Evolutionary conservation across 2,888 invertebrate genomes (phyloP).

Genomic region (Diarsia rubi): DNA sequence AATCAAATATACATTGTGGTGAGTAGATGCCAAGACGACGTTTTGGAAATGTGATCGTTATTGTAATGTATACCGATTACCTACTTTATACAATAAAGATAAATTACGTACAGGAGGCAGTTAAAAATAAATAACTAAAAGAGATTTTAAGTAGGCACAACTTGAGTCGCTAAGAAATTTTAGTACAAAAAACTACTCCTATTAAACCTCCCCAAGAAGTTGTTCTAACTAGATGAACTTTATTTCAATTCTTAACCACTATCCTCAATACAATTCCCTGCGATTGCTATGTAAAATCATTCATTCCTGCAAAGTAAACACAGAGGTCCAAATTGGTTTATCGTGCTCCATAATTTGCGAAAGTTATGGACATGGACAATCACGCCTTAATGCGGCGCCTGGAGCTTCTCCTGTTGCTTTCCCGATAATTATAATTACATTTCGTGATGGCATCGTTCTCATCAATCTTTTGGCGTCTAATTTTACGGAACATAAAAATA

Average conservation of each 20-base stretch:
- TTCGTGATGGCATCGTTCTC: slow-evolving; percentile 44
- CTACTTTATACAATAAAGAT: slow-evolving; percentile 12
- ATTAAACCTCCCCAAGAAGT: neutral
- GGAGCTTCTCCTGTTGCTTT: slow-evolving; percentile 49
- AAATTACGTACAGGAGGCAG: neutral
- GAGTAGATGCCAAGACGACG: slow-evolving; percentile 22
- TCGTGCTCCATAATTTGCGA: slow-evolving; percentile 62
- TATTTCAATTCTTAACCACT: slow-evolving; percentile 14
- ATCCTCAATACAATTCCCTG: slow-evolving; percentile 31
- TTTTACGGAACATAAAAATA: slow-evolving; percentile 24
- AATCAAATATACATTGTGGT: slow-evolving; percentile 55
- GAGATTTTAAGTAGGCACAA: slow-evolving; percentile 1
- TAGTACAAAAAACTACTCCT: neutral
- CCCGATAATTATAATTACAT: slow-evolving; percentile 55
- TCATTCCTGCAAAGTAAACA: slow-evolving; percentile 48
- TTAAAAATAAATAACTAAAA: neutral
- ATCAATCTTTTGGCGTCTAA: slow-evolving; percentile 37
- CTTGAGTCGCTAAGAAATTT: neutral
- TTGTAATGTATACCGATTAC: slow-evolving; percentile 15
- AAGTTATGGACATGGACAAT: slow-evolving; percentile 56
- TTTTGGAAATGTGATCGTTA: slow-evolving; percentile 16
- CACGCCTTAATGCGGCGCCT: slow-evolving; percentile 52
- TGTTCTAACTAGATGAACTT: neutral
- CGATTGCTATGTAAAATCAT: slow-evolving; percentile 44
- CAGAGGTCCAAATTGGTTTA: slow-evolving; percentile 56